Percentiles rank a stretch among this genome's conserved stretches.
Evolutionary conservation across 2,113 vertebrate species (phyloP).

Genomic region (Mastomys coucha): DNA sequence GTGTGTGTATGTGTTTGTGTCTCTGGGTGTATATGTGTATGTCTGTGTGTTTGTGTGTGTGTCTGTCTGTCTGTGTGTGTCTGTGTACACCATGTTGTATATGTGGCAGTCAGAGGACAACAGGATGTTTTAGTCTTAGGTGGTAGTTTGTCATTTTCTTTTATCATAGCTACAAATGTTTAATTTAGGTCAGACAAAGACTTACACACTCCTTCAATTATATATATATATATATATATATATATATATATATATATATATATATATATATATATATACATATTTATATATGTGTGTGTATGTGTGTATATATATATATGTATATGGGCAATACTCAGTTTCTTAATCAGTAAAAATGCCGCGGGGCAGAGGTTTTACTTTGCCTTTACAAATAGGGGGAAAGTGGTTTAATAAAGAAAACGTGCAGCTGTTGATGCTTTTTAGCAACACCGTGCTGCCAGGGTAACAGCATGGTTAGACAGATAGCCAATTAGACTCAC

Average conservation of each 20-base stretch:
- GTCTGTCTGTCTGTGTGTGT: background rate
- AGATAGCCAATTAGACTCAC: constrained; percentile 35
- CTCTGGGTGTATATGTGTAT: accelerated
- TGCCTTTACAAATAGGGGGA: background rate
- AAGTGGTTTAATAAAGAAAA: constrained; percentile 41
- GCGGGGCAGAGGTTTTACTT: background rate
- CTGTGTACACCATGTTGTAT: background rate
- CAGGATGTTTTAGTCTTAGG: background rate
- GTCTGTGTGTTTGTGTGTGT: background rate
- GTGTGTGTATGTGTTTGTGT: background rate
- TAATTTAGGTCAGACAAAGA: constrained; percentile 35
- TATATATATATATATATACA: too few relatives aligned
- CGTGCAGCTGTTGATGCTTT: background rate
- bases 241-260: background rate
- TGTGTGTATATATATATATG: too few relatives aligned
- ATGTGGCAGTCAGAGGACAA: background rate
- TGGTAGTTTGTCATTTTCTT: background rate
- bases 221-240: too few relatives aligned
- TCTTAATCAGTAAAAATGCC: constrained; percentile 1
- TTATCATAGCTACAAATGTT: background rate
- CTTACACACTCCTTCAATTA: background rate
- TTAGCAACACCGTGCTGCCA: background rate
- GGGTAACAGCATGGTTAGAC: constrained; percentile 9
- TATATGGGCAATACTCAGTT: background rate
- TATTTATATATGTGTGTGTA: too few relatives aligned